Base-by-base conservation (phyloP, 2,888 invertebrate species). In the Dendrolimus houi region DNA sequence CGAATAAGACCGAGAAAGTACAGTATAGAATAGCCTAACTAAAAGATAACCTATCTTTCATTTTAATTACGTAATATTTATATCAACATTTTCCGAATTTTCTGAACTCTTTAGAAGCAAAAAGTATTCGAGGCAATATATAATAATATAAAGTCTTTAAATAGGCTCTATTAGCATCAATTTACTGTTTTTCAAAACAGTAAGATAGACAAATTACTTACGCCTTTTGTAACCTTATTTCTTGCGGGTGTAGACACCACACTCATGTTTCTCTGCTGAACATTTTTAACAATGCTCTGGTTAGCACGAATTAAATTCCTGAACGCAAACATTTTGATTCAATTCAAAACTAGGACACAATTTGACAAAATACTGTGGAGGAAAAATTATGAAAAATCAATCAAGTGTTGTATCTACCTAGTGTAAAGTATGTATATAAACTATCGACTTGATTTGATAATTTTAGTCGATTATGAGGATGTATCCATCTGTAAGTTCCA, bases 241-340 rank as follows among this genome's bases (percentile, higher is more conserved):
- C 83, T 79, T 0, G 86, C 71, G 0, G 87, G 86, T 8, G 76
- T 69, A 14, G 75, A 62, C 56, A 83, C 67, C 0, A 70, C 85
- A 58, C 79, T 85, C 87, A 88, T 87, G 62, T 80, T 82, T 52
- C 87, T 82, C 54, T 79, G 77, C 58, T 82, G 85, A 7, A 77
- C 83, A 80, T 79, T 85, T 60, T 78, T 86, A 54, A 80, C 61
- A 57, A 85, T 61, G 57, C 79, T 80, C 52, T 74, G 70, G 64
- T 81, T 81, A 53, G 75, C 71, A 64, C 75, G 85, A 52, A 86
- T 63, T 7, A 87, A 72, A 66, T 66, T 84, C 59, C 84, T 80
- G 64, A 79, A 67, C 9, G 82, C 85, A 14, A 83, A 66, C 87
- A 88, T 88, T 69, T 77, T 87, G 63, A 62, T 64, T 70, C 66